Conservation (phyloP, 2,888 invertebrate species). For the Andrena hattorfiana region DNA sequence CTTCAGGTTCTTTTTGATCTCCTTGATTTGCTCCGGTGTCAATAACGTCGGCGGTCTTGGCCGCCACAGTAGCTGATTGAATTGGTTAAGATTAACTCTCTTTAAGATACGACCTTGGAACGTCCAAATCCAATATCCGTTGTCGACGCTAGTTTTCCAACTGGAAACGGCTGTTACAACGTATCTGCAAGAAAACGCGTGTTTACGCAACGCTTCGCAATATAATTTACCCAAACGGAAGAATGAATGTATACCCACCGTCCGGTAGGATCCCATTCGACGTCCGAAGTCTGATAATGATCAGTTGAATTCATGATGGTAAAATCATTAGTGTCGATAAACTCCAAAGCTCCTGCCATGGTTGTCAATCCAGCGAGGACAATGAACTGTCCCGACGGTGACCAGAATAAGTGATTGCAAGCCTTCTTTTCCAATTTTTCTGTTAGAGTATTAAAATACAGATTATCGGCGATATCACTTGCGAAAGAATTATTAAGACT, state of each 20-base stretch:
- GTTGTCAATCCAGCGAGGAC: conserved; percentile 95
- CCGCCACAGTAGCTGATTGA: conserved; percentile 98
- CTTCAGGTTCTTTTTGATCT: conserved; percentile 98
- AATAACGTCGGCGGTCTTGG: conserved; percentile 96
- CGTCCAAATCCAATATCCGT: conserved; percentile 98
- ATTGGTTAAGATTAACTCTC: conserved; percentile 95
- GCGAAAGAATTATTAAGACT: conserved; percentile 83
- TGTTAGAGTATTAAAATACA: conserved; percentile 64
- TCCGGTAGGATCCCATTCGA: conserved; percentile 99
- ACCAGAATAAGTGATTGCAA: conserved; percentile 98
- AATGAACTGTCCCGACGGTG: conserved; percentile 97
- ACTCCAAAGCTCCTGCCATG: conserved; percentile 96
- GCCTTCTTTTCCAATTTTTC: conserved; percentile 91
- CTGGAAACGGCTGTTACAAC: conserved; percentile 97
- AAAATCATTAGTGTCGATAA: conserved; percentile 98
- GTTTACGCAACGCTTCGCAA: conserved; percentile 2
- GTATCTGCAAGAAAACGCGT: conserved; percentile 86
- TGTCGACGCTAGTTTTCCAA: conserved; percentile 97
- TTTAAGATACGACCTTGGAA: conserved; percentile 95
- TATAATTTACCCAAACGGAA: not conserved
- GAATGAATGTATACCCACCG: conserved; percentile 84
- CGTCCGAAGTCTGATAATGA: conserved; percentile 97
- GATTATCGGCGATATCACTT: not conserved
- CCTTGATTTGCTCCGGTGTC: conserved; percentile 94
- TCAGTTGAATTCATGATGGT: conserved; percentile 97